phyloP scores from a whole-genome alignment of 2,113 vertebrate species.

The Egretta garzetta region DNA sequence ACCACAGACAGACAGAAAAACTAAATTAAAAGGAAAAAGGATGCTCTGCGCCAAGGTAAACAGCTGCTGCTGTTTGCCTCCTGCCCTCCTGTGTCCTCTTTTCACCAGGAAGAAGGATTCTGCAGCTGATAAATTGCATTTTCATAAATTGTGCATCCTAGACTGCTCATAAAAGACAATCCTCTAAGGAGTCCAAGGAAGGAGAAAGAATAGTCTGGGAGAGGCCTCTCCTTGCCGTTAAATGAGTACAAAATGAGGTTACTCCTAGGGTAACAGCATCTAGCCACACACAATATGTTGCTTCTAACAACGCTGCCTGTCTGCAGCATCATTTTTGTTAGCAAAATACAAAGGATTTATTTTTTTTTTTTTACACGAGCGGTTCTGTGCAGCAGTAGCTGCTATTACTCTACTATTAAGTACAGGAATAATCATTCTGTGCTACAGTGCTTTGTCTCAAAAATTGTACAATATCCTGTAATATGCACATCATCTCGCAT shows the following conservation, averaged over 20 bases:
- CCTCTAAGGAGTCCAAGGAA: not conserved
- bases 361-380: not conserved
- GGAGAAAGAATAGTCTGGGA: not conserved
- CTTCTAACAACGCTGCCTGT: not conserved
- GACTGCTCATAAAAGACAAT: not conserved
- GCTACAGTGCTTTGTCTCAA: not conserved
- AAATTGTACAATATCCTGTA: not conserved
- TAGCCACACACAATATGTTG: rapidly evolving
- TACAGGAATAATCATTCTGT: not conserved
- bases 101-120: not conserved
- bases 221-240: not conserved
- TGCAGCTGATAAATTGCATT: not conserved
- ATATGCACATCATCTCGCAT: not conserved
- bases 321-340: not conserved
- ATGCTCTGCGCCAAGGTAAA: not conserved
- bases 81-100: not conserved
- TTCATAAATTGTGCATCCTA: not conserved
- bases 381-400: not conserved
- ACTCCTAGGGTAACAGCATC: not conserved
- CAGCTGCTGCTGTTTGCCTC: not conserved
- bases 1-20: not conserved
- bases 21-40: not conserved
- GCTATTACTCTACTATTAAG: not conserved
- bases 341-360: not conserved
- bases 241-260: not conserved